These are phyloP conservation scores for Chiloscyllium plagiosum DNA, from an alignment of 2,113 vertebrate species.

Conservation along the genomic window DNA sequence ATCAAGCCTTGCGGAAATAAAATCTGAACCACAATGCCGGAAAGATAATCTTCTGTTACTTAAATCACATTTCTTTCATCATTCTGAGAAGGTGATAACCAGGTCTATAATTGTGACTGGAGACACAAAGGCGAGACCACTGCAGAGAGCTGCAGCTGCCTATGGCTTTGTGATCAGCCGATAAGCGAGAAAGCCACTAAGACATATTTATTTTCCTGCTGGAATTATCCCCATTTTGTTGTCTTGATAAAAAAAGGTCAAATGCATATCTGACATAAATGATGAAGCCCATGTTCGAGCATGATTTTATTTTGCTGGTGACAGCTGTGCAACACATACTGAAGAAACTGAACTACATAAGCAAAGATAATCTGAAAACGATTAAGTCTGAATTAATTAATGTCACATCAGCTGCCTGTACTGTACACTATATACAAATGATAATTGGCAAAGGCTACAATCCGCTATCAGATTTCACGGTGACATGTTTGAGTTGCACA, in stretches of 20 bases:
- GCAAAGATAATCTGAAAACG: slow-evolving; percentile 8
- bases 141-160: slow-evolving; percentile 20
- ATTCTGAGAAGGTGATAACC: slow-evolving; percentile 34
- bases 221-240: slow-evolving; percentile 41
- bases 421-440: slow-evolving; percentile 2
- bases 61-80: slow-evolving; percentile 35
- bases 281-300: slow-evolving; percentile 37
- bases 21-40: slow-evolving; percentile 18
- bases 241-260: slow-evolving; percentile 48
- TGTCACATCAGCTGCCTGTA: slow-evolving; percentile 26
- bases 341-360: slow-evolving; percentile 10
- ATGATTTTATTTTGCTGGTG: slow-evolving; percentile 10
- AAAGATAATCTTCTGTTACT: slow-evolving; percentile 31
- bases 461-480: slow-evolving; percentile 11
- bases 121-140: slow-evolving; percentile 35
- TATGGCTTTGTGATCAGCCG: slow-evolving; percentile 37
- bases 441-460: not conserved
- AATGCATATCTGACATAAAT: slow-evolving; percentile 47
- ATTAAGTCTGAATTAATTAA: slow-evolving; percentile 35
- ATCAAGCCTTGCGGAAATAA: not conserved
- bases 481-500: not conserved
- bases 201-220: slow-evolving; percentile 44
- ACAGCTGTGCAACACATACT: slow-evolving; percentile 24
- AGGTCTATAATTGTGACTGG: slow-evolving; percentile 34
- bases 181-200: slow-evolving; percentile 42